Evolutionary conservation across 2,113 vertebrate species (phyloP), one percentile per base, ranked within the genome.

Genomic region (Himantopus leucocephalus): DNA sequence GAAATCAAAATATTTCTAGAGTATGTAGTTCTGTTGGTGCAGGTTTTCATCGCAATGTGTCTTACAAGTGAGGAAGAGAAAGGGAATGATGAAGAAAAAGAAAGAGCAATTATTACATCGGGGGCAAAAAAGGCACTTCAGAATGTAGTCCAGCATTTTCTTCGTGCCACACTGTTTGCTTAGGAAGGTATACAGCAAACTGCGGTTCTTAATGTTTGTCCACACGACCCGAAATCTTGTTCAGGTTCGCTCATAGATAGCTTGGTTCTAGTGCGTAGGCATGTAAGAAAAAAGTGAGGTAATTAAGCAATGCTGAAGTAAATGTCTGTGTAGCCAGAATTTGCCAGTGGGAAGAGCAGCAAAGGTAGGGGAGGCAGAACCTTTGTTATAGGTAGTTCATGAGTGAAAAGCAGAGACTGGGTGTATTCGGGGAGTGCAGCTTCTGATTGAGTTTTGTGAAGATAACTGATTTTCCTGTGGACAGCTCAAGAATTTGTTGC

Each of bases 41-140:
- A 39, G 4, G 13, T 50, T 95, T 88, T 88, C 60, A 43, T 70
- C 53, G 16, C 62, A 41, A 0, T 62, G 6, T 48, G 34, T 83
- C 50, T 37, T 84, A 27, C 0, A 2, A 90, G 26, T 80, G 41
- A 92, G 50, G 55, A 56, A 29, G 21, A 66, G 22, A 52, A 75
- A 55, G 20, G 39, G 35, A 53, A 37, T 16, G n/a, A n/a, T 27
- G 34, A 55, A 79, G 37, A n/a, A 34, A 81, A 50, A n/a, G 35
- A 66, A 84, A 34, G 52, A 22, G 30, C 29, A 48, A 22, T 72
- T 1, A 53, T 60, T 64, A n/a, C 5, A 32, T 4, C 0, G 2
- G 2, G 7, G 16, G 12, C 3, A 2, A 8, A n/a, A 55, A 62
- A 52, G 9, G 9, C 30, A 37, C 23, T 90, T 71, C 18, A 85